Base-by-base conservation (phyloP, 2,888 invertebrate genomes). In the Drosophila austrosaltans region DNA sequence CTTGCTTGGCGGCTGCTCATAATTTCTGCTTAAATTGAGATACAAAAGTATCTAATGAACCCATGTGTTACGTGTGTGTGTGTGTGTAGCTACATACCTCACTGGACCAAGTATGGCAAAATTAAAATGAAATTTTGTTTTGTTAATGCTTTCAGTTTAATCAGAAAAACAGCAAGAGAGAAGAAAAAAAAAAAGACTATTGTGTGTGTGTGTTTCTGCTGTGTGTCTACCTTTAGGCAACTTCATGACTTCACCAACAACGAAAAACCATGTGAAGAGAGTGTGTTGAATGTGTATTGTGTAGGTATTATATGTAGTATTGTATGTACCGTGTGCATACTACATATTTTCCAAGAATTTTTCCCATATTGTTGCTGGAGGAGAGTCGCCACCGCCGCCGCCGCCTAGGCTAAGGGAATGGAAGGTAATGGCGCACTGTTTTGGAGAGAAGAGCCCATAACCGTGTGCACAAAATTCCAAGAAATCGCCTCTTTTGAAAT, bases 201-300 rank as follows among this genome's bases (percentile, higher is more conserved):
- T 44, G 59, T 48, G 53, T 36, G 53, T 36, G 36, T 32, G 42
- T 54, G 60, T 44, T 53, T 28, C 28, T 62, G 57, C 16, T 16
- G 54, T 16, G 65, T 73, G 67, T 59, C 71, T 77, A 79, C 66
- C 63, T 77, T 77, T 76, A 58, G 58, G 67, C 66, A 69, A 77
- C 81, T 83, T 87, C 83, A 89, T 84, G 83, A 84, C 89, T 89
- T 84, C 82, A 84, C 77, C 82, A 66, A 7, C 76, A 63, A 75
- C 63, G 42, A 70, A 73, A 72, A 44, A 44, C 30, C 30, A 58
- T 36, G 67, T 60, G 82, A 48, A 22, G 44, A 48, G 48, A 48
- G 48, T 25, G 48, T 48, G 48, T 22, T 16, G 48, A 48, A 16
- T 25, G 48, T 44, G 44, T 22, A 22, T 48, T 42, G 42, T 48